Evolutionary conservation across 2,113 vertebrate genomes (phyloP), one percentile per base, ranked within the genome.

Genomic region (Phaethornis superciliosus): DNA sequence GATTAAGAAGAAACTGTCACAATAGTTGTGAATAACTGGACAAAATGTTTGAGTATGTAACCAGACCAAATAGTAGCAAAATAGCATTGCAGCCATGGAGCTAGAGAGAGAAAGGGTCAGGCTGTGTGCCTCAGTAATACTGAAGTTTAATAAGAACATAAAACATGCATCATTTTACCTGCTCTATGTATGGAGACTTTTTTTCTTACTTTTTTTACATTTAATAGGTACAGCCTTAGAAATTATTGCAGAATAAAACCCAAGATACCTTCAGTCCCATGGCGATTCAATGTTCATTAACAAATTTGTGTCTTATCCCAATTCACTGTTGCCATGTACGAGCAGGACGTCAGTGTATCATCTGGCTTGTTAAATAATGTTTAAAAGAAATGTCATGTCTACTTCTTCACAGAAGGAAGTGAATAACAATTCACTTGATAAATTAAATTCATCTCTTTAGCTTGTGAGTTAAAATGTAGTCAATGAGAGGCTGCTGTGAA

Each of bases 211-310:
- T 94, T 97, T 97, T 98, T 99, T 98, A 96, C 97, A 98, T 98
- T 98, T 98, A 98, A 98, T 98, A 97, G 97, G 97, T 97, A 97
- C 96, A 95, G 96, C 98, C 97, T 98, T 98, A 98, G 96, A 97
- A 96, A 97, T 18, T 94, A 95, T 88, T 97, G 90, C 96, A 97
- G 94, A 96, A 97, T 98, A 97, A 98, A 97, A 98, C 46, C 69
- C 93, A 96, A 97, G 96, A 90, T 89, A 98, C 95, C 97, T 98
- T 98, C 96, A 98, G 97, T 97, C 96, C 97, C 97, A 97, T 97
- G 98, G 97, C 98, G 98, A 99, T 99, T 98, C 98, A 98, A 97
- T 96, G 91, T 98, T 98, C 97, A 97, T 98, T 98, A 98, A 97
- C 94, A 98, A 97, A 97, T 91, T 96, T 97, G 81, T 91, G 96